Conservation (phyloP, 2,797 vertebrate genomes). For the Novumbra hubbsi region DNA sequence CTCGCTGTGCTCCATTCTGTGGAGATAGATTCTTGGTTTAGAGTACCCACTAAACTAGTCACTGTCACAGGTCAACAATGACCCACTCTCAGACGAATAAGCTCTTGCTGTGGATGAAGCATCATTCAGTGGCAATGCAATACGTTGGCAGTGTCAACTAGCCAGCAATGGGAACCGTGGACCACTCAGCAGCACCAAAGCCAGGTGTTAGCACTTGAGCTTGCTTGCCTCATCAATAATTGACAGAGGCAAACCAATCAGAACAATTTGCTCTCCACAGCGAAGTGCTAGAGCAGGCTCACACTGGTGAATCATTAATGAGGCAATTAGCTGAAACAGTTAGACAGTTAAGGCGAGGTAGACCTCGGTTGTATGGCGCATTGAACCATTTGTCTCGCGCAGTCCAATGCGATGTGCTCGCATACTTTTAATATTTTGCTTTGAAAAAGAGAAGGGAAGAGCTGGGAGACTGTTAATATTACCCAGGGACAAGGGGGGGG, state of each 20-base stretch:
- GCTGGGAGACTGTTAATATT: too few species aligned
- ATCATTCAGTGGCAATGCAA: not conserved
- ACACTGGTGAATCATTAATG: constrained; percentile 82
- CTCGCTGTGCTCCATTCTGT: constrained; percentile 26
- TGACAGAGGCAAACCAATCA: constrained; percentile 81
- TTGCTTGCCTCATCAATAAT: constrained; percentile 81
- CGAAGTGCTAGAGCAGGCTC: constrained; percentile 78
- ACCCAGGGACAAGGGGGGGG: too few species aligned
- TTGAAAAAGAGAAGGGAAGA: too few species aligned
- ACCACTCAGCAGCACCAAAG: constrained; percentile 72
- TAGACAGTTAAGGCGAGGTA: constrained; percentile 64
- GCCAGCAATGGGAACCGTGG: constrained; percentile 65
- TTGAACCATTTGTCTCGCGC: too few species aligned
- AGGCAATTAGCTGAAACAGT: constrained; percentile 81
- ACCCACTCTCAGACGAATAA: constrained; percentile 49
- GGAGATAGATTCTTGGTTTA: constrained; percentile 42
- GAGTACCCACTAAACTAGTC: constrained; percentile 42
- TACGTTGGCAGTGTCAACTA: constrained; percentile 46
- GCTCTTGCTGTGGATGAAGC: constrained; percentile 32
- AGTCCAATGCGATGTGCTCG: too few species aligned
- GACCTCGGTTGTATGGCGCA: too few species aligned
- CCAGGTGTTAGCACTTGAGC: constrained; percentile 78
- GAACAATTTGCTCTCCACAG: constrained; percentile 81
- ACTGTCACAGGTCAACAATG: constrained; percentile 48
- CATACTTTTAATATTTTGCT: too few species aligned